Percentiles rank a stretch among this genome's conserved stretches.
Evolutionary conservation across 2,797 vertebrate genomes (phyloP).

Genomic region (Spea hammondii): DNA sequence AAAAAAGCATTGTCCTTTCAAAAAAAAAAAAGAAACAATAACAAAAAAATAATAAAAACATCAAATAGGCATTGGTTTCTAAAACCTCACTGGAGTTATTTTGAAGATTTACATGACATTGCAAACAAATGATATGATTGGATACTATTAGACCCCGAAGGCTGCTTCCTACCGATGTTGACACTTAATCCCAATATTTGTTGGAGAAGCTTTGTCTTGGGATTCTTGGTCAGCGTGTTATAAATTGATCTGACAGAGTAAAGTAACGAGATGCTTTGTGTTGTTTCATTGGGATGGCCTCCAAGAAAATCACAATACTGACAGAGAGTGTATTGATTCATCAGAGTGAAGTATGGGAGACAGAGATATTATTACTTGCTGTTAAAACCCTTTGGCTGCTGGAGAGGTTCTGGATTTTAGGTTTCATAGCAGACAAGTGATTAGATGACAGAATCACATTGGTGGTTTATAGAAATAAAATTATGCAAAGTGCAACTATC

Average conservation of each 20-base stretch:
- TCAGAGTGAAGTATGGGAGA: constrained; percentile 37
- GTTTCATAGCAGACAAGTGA: background rate
- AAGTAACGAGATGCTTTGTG: constrained; percentile 48
- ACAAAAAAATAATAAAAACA: background rate
- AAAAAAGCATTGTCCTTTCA: background rate
- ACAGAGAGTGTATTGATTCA: constrained; percentile 48
- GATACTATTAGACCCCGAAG: constrained; percentile 47
- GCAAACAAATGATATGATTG: constrained; percentile 52
- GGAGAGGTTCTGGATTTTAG: constrained; percentile 6
- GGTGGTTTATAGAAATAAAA: constrained; percentile 3
- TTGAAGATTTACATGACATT: constrained; percentile 52
- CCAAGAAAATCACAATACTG: constrained; percentile 47
- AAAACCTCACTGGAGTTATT: constrained; percentile 43
- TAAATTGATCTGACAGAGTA: constrained; percentile 43
- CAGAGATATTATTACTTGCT: constrained; percentile 42
- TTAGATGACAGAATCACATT: constrained; percentile 13
- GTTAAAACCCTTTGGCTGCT: constrained; percentile 22
- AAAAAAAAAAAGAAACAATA: background rate
- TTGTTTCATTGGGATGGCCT: constrained; percentile 52
- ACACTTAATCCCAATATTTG: constrained; percentile 39
- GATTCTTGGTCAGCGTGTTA: background rate
- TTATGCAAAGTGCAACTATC: background rate
- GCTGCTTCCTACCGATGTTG: constrained; percentile 43
- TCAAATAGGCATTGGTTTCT: constrained; percentile 41
- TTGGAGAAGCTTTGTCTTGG: constrained; percentile 17